phyloP scores from a whole-genome alignment of 2,113 vertebrate genomes.

The Notarius lentiginosus region DNA sequence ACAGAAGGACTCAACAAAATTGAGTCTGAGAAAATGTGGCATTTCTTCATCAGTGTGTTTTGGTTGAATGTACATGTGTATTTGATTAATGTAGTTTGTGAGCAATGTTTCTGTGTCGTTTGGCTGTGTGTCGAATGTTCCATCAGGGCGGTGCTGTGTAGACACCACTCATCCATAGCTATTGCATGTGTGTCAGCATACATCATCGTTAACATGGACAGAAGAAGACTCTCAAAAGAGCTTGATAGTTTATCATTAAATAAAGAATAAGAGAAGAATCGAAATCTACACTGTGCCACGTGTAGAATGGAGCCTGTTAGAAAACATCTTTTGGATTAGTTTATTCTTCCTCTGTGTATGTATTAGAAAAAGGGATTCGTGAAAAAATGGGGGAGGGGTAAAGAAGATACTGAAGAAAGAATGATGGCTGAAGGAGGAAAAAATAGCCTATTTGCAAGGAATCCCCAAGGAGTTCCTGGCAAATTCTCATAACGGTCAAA shows the following conservation, averaged over 20 bases:
- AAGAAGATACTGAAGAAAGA: conserved; percentile 36
- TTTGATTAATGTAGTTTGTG: conserved; percentile 28
- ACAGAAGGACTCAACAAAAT: background rate
- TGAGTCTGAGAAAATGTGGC: background rate
- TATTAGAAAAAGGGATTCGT: conserved; percentile 21
- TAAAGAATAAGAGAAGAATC: conserved; percentile 17
- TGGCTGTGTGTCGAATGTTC: conserved; percentile 28
- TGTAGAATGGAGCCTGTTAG: background rate
- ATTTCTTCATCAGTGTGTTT: background rate
- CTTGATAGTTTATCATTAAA: background rate
- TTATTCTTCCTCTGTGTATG: background rate
- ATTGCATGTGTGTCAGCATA: conserved; percentile 35
- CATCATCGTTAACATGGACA: conserved; percentile 14
- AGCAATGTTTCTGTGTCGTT: conserved; percentile 28
- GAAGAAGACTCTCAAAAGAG: background rate
- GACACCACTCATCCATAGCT: conserved; percentile 15
- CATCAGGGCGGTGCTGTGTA: conserved; percentile 39
- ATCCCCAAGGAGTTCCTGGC: conserved; percentile 46
- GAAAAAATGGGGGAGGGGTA: conserved; percentile 38
- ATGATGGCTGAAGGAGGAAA: conserved; percentile 23
- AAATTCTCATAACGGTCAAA: conserved; percentile 35
- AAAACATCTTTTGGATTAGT: conserved; percentile 17
- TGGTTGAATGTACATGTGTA: conserved; percentile 16
- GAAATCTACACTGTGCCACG: background rate
- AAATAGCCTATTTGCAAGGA: conserved; percentile 31